These are phyloP conservation scores for Laothoe populi DNA, from an alignment of 2,888 invertebrate species.

Conservation along the genomic window DNA sequence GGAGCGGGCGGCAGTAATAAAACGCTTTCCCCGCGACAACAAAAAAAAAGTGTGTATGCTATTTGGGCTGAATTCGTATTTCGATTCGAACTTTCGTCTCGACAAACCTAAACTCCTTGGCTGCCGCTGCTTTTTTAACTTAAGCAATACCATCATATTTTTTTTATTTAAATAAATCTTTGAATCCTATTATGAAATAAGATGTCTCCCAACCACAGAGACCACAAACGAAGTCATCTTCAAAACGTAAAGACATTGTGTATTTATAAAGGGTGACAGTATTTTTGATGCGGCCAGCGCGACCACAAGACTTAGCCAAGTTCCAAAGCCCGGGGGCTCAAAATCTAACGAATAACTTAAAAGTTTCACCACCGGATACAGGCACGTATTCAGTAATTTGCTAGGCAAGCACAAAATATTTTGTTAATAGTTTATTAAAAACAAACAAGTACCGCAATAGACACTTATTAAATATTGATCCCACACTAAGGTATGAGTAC, in stretches of 20 bases:
- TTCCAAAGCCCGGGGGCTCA: slow-evolving; percentile 46
- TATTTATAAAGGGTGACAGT: slow-evolving; percentile 47
- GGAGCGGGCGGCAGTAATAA: no score
- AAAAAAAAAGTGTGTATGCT: no score
- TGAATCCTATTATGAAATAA: slow-evolving; percentile 32
- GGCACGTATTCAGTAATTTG: slow-evolving; percentile 6
- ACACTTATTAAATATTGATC: no score
- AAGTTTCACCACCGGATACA: slow-evolving; percentile 44
- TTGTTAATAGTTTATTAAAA: background rate
- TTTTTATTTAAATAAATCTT: slow-evolving; percentile 3
- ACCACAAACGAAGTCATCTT: slow-evolving; percentile 47
- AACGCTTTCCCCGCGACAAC: no score
- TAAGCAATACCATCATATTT: background rate
- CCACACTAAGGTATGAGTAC: no score
- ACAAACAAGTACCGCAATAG: no score
- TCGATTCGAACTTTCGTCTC: no score
- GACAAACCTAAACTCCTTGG: no score
- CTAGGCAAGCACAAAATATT: background rate
- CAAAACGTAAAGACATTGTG: slow-evolving; percentile 40
- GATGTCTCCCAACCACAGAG: slow-evolving; percentile 35
- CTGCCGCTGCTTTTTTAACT: no score
- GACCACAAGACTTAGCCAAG: slow-evolving; percentile 56
- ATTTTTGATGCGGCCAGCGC: slow-evolving; percentile 57
- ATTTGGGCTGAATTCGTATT: no score
- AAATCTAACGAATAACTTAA: slow-evolving; percentile 57